Evolutionary conservation across 2,888 invertebrate genomes (phyloP).

Genomic region (Tanypteryx hageni): DNA sequence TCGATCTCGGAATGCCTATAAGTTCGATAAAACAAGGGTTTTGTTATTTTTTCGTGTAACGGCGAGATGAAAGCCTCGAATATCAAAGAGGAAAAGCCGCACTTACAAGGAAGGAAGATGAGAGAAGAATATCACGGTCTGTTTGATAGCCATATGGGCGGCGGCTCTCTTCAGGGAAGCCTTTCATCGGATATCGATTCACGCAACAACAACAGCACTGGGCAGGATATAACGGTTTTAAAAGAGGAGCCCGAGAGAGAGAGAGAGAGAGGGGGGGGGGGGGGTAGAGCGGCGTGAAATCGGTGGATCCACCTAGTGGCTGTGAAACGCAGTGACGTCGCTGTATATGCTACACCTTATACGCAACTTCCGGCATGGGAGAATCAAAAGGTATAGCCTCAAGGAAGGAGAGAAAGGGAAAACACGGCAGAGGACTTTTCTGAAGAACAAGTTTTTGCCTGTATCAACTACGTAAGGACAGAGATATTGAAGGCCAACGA

Average conservation of each 20-base stretch:
- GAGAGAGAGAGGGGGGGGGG: too few relatives aligned
- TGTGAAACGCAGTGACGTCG: background rate
- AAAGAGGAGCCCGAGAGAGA: background rate
- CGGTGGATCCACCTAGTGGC: background rate
- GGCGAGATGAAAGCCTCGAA: background rate
- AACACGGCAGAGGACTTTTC: background rate
- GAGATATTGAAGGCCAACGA: background rate
- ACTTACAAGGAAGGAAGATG: background rate
- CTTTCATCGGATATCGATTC: background rate
- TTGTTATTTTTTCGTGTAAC: background rate
- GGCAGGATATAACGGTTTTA: constrained; percentile 9
- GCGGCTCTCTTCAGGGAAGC: background rate
- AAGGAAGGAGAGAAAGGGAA: background rate
- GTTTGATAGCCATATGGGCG: background rate
- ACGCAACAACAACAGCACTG: background rate
- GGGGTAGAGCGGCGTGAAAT: background rate
- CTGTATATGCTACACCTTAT: background rate
- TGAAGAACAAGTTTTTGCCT: constrained; percentile 13
- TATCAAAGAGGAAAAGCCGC: background rate
- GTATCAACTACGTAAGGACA: background rate
- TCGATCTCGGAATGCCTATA: too few relatives aligned
- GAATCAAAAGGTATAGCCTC: constrained; percentile 2
- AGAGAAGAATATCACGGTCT: background rate
- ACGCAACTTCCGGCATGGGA: background rate
- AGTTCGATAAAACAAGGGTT: too few relatives aligned